These are phyloP conservation scores for Hystrix cristata DNA, from an alignment of 2,113 vertebrate genomes.

Conservation along the genomic window DNA sequence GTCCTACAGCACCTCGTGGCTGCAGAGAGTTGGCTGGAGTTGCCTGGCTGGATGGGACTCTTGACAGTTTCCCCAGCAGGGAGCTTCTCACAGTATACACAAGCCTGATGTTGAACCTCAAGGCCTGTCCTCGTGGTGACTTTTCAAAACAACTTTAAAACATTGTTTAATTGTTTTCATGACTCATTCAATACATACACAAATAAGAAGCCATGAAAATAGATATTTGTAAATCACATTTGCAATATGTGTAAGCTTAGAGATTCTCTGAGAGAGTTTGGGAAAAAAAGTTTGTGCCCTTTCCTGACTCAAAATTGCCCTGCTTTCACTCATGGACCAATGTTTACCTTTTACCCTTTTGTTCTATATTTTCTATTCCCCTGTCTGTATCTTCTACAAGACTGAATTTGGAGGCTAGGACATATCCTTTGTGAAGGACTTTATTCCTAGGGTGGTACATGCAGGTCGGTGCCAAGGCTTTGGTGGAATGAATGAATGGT, in stretches of 20 bases:
- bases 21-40: neutral
- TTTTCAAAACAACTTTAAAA: neutral
- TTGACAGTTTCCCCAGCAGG: neutral
- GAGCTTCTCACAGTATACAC: too few relatives aligned
- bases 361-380: neutral
- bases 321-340: neutral
- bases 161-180: neutral
- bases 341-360: rapidly evolving
- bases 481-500: neutral
- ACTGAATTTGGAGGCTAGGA: neutral
- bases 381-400: neutral
- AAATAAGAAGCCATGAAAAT: neutral
- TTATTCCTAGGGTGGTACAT: neutral
- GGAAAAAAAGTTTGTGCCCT: neutral
- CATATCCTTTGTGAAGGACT: neutral
- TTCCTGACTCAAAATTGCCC: neutral
- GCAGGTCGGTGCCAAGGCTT: neutral
- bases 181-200: neutral
- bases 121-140: neutral
- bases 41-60: too few relatives aligned
- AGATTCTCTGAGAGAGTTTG: neutral
- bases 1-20: rapidly evolving
- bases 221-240: neutral
- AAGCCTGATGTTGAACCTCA: neutral
- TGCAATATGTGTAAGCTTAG: neutral